Base-by-base conservation (phyloP, 2,888 invertebrate genomes). In the Acronicta alni region DNA sequence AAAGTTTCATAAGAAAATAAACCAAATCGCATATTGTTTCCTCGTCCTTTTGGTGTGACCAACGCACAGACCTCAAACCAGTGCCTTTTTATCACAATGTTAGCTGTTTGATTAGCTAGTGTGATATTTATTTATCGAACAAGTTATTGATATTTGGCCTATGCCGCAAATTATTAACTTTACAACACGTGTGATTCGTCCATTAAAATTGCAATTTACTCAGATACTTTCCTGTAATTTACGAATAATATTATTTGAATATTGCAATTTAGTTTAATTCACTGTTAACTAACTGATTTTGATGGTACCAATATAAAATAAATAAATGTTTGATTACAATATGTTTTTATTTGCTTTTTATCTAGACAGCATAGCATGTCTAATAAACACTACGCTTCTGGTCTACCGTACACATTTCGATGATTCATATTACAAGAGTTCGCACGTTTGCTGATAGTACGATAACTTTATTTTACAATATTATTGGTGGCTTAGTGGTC, bases 321-420 rank as follows among this genome's bases (percentile, higher is more conserved):
- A 79, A 73, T 79, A 77, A 73, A 71, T 64, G 58, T 72, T 78
- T 77, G 72, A 79, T 63, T 67, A 44, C 17, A 30, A 37, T 32
- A 32, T 43, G 10, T 57, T 57, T 47, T 57, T n/a, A 30, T 60
- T 59, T 15, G 7, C 3, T 26, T n/a, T n/a, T n/a, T n/a, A 10
- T 26, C 9, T 26, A 26, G 23, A 7, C 23, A 26, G 10, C 26
- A 26, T 26, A 26, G 7, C 23, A 3, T 23, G 20, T 20, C 2
- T 20, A 20, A 20, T 5, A n/a, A n/a, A n/a, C n/a, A n/a, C n/a
- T n/a, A n/a, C n/a, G n/a, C n/a, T n/a, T n/a, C n/a, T n/a, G n/a
- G n/a, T n/a, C n/a, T n/a, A n/a, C n/a, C n/a, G n/a, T n/a, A n/a
- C n/a, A n/a, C n/a, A n/a, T n/a, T n/a, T n/a, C n/a, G n/a, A n/a